A percentile compares a stretch with the other conserved stretches of the same genome.
Conservation (phyloP, 2,113 vertebrate species). For the Protomyctophum bolini region DNA sequence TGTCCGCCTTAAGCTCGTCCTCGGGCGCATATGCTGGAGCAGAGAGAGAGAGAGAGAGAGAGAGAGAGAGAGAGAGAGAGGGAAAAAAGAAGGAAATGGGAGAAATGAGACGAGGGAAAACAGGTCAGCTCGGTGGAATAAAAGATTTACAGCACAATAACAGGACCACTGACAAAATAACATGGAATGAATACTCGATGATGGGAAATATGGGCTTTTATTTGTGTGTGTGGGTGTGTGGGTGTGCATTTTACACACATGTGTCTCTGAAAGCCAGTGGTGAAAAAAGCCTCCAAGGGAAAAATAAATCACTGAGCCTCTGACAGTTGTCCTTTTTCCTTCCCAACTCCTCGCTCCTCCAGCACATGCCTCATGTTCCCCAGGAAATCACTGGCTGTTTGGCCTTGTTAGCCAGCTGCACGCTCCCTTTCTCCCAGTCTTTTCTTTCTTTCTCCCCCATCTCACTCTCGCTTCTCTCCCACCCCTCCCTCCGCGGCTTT, state of each 20-base stretch:
- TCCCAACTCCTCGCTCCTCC: slow-evolving; percentile 71
- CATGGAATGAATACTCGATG: slow-evolving; percentile 57
- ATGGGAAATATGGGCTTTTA: slow-evolving; percentile 68
- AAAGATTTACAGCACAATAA: slow-evolving; percentile 71
- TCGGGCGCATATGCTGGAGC: slow-evolving; percentile 94
- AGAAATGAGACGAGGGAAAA: slow-evolving; percentile 31
- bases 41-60: slow-evolving; percentile 57
- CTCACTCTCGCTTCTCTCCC: neutral
- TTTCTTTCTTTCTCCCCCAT: slow-evolving; percentile 34
- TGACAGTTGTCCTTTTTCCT: slow-evolving; percentile 76
- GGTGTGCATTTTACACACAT: slow-evolving; percentile 69
- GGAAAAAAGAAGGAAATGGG: neutral
- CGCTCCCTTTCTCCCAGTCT: slow-evolving; percentile 58
- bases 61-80: neutral
- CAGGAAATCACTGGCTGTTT: slow-evolving; percentile 72
- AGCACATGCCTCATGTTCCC: slow-evolving; percentile 71
- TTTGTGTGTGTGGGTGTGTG: slow-evolving; percentile 34
- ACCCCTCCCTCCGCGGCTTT: slow-evolving; percentile 22
- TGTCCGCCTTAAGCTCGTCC: slow-evolving; percentile 93
- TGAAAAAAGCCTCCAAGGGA: slow-evolving; percentile 73
- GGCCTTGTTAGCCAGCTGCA: slow-evolving; percentile 77
- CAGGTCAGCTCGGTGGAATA: slow-evolving; percentile 68
- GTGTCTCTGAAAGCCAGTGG: slow-evolving; percentile 69
- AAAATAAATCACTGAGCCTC: slow-evolving; percentile 73
- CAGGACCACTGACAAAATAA: slow-evolving; percentile 68